Percentiles rank a stretch among this genome's conserved stretches.
phyloP scores from a whole-genome alignment of 2,113 vertebrate species.

The Donacobius atricapilla region DNA sequence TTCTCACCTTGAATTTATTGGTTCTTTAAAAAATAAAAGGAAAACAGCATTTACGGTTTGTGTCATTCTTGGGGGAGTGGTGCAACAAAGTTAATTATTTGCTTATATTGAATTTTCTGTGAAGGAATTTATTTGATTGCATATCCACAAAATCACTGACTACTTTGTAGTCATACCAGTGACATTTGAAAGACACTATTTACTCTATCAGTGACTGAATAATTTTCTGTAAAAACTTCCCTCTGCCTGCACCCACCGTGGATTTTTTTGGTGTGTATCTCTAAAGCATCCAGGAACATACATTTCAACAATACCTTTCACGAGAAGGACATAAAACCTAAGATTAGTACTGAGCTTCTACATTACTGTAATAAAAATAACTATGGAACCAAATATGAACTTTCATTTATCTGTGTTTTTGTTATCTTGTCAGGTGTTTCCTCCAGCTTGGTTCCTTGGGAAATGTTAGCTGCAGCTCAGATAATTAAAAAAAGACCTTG shows the following conservation, averaged over 20 bases:
- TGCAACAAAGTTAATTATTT: background rate
- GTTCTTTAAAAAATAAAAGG: background rate
- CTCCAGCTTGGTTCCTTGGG: background rate
- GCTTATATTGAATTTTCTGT: background rate
- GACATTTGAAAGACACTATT: background rate
- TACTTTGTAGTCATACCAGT: background rate
- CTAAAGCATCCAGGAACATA: background rate
- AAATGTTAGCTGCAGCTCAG: background rate
- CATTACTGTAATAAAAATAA: background rate
- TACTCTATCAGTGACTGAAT: background rate
- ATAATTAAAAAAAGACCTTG: conserved; percentile 6
- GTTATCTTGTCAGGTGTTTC: background rate
- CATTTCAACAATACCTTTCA: background rate
- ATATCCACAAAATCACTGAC: background rate
- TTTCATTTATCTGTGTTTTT: background rate
- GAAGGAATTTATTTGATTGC: background rate
- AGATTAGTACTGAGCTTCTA: background rate
- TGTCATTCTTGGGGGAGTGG: background rate
- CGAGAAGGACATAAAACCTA: background rate
- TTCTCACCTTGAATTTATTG: background rate
- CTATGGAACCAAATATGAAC: background rate
- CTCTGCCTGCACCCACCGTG: background rate
- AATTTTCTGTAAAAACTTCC: background rate
- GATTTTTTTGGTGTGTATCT: background rate
- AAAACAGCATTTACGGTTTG: background rate